These are phyloP conservation scores for Lepas anatifera DNA, from an alignment of 2,888 invertebrate species.

Conservation along the genomic window DNA sequence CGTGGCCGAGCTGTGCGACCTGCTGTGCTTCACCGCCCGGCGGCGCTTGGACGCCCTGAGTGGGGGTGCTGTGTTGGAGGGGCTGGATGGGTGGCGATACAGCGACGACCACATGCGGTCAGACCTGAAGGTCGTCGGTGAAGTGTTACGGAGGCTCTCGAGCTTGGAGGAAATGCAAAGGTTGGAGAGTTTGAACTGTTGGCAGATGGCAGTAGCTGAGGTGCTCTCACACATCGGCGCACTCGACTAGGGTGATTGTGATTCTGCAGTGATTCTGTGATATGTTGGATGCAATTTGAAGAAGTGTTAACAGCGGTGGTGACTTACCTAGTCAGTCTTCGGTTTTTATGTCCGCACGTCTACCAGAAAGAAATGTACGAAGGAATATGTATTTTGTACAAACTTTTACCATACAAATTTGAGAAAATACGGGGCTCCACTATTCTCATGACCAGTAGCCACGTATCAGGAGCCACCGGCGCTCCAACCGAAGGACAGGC, in stretches of 20 bases:
- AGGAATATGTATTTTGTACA: conserved; percentile 10
- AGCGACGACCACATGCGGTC: conserved; percentile 18
- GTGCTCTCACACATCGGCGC: too few species aligned
- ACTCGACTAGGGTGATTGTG: too few species aligned
- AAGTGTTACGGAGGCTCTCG: conserved; percentile 18
- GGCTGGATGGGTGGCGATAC: conserved; percentile 17
- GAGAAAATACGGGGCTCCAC: neutral
- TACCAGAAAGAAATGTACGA: neutral
- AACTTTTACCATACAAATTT: conserved; percentile 3
- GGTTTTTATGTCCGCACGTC: too few species aligned
- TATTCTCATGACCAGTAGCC: neutral
- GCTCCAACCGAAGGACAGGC: neutral
- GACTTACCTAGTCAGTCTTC: too few species aligned
- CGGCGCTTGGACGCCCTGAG: conserved; percentile 18
- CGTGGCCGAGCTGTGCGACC: conserved; percentile 19
- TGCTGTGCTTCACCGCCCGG: conserved; percentile 19
- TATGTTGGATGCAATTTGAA: too few species aligned
- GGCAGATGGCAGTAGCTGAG: too few species aligned
- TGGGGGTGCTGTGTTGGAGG: conserved; percentile 13
- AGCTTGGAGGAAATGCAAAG: conserved; percentile 14
- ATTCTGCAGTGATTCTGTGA: too few species aligned
- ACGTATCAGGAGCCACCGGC: neutral
- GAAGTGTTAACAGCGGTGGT: too few species aligned
- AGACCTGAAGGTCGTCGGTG: conserved; percentile 16
- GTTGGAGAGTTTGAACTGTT: neutral